These are phyloP conservation scores for Falco biarmicus DNA, from an alignment of 2,797 vertebrate genomes.

Conservation along the genomic window DNA sequence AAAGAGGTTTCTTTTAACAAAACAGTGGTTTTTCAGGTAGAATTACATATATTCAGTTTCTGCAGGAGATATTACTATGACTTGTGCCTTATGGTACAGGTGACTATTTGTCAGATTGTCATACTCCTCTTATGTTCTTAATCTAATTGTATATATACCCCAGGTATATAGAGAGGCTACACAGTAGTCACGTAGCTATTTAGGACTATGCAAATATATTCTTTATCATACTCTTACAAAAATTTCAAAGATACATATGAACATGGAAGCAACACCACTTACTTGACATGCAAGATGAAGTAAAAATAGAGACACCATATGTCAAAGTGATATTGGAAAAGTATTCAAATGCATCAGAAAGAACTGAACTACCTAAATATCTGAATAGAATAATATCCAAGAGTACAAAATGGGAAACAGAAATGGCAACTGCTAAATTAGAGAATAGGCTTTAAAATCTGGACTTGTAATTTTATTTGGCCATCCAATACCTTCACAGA, in stretches of 20 bases:
- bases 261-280: neutral
- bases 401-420: neutral
- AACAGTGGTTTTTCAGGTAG: neutral
- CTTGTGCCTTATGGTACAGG: neutral
- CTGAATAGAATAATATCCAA: neutral
- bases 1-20: neutral
- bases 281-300: neutral
- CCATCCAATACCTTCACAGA: neutral
- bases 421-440: neutral
- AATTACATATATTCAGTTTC: neutral
- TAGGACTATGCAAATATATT: neutral
- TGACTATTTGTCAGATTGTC: neutral
- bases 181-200: neutral
- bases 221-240: neutral
- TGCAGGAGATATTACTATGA: neutral
- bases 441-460: neutral
- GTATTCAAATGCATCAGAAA: neutral
- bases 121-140: neutral
- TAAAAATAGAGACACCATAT: slow-evolving; percentile 27
- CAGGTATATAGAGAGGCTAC: neutral
- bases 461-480: neutral
- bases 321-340: neutral
- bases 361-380: neutral
- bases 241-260: neutral
- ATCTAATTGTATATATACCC: neutral